These are phyloP conservation scores for Machaerirhynchus nigripectus DNA, from an alignment of 2,113 vertebrate species.

Conservation along the genomic window DNA sequence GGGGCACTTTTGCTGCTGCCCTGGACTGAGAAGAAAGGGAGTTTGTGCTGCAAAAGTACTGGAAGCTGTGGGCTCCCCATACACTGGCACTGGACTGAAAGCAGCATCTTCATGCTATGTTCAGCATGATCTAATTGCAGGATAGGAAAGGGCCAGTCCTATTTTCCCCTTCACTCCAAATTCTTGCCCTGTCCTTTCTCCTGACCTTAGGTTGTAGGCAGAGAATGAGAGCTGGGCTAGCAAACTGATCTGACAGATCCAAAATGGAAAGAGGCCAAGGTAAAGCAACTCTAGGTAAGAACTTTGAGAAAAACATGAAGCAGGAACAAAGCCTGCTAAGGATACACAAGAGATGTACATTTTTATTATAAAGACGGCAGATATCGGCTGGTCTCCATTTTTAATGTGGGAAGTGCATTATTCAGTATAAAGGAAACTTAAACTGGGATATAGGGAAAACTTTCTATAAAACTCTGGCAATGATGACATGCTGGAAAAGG, in stretches of 20 bases:
- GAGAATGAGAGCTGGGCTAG: neutral
- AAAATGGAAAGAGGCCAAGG: neutral
- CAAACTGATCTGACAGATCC: neutral
- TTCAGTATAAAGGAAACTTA: neutral
- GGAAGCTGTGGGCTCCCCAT: neutral
- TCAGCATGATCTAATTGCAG: neutral
- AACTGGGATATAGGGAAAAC: neutral
- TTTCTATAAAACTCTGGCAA: neutral
- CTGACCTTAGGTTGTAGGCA: neutral
- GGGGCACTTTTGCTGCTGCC: neutral
- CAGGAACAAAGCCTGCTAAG: neutral
- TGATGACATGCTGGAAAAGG: neutral
- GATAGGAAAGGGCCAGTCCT: neutral
- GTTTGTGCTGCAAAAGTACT: neutral
- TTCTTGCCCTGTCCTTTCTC: neutral
- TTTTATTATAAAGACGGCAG: neutral
- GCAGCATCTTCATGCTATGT: neutral
- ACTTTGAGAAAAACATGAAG: neutral
- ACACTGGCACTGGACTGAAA: neutral
- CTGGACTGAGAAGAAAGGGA: neutral
- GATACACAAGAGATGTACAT: neutral
- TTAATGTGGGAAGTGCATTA: neutral
- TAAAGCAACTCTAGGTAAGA: neutral
- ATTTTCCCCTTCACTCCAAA: neutral
- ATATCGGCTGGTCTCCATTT: neutral